Conservation (phyloP, 2,888 invertebrate species). For the Microctonus aethiopoides region DNA sequence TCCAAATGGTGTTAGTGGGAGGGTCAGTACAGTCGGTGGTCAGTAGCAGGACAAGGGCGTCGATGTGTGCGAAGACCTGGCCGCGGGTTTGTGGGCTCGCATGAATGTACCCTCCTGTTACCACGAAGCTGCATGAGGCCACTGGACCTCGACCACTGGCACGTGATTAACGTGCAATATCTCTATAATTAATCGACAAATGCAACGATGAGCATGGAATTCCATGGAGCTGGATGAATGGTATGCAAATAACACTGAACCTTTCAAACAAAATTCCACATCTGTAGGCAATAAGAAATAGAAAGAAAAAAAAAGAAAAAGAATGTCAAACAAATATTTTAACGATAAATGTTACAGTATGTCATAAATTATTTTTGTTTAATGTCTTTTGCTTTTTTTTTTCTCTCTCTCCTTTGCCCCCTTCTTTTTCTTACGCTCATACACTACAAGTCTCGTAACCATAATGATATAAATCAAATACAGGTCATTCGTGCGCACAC, state of each 20-base stretch:
- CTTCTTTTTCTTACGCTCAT: neutral
- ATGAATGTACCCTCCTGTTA: constrained; percentile 37
- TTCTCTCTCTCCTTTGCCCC: neutral
- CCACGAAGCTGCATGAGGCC: constrained; percentile 37
- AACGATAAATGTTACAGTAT: neutral
- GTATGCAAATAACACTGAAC: constrained; percentile 5
- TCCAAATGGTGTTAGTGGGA: constrained; percentile 10
- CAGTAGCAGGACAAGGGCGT: constrained; percentile 1
- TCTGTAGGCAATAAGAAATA: neutral
- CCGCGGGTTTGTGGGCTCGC: constrained; percentile 41
- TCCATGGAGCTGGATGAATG: constrained; percentile 13
- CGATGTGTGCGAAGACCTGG: constrained; percentile 23
- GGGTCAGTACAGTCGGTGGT: neutral
- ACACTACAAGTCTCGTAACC: neutral
- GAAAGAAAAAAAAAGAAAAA: neutral
- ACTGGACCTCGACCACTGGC: constrained; percentile 36
- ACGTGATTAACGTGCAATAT: constrained; percentile 53
- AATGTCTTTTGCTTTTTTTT: neutral
- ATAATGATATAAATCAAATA: constrained; percentile 22
- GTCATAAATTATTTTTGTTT: neutral
- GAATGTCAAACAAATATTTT: neutral
- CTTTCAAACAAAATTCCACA: constrained; percentile 1
- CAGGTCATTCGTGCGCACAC: constrained; percentile 30
- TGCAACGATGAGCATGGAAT: constrained; percentile 24
- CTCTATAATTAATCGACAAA: constrained; percentile 58